A percentile compares a stretch with the other conserved stretches of the same genome.
phyloP scores from a whole-genome alignment of 2,888 invertebrate species.

The Anthophora plumipes region DNA sequence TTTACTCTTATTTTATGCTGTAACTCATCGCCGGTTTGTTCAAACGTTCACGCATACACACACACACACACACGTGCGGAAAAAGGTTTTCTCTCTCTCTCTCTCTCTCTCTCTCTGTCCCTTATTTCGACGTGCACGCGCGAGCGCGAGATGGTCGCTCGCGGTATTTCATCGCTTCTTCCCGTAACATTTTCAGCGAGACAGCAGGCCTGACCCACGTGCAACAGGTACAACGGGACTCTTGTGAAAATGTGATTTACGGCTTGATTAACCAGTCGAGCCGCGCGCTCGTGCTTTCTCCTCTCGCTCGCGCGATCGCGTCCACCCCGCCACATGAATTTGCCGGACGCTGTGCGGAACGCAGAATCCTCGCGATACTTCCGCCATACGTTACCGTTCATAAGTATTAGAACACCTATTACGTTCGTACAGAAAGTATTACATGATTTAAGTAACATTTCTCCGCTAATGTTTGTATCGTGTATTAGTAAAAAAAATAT shows the following conservation, averaged over 20 bases:
- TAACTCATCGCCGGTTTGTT: constrained; percentile 66
- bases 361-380: too few species aligned
- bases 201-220: constrained; percentile 13
- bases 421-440: too few species aligned
- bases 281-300: constrained; percentile 24
- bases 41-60: constrained; percentile 52
- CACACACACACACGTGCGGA: constrained; percentile 40
- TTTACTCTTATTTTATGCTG: constrained; percentile 62
- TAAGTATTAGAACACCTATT: too few species aligned
- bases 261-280: constrained; percentile 48
- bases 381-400: too few species aligned
- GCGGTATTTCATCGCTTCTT: constrained; percentile 58
- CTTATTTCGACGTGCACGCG: constrained; percentile 26
- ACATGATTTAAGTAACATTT: too few species aligned
- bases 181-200: constrained; percentile 56
- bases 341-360: constrained; percentile 28
- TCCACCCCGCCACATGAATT: constrained; percentile 20
- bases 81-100: too few species aligned
- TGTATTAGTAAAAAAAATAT: too few species aligned
- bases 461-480: too few species aligned
- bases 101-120: constrained; percentile 27
- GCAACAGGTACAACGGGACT: constrained; percentile 57
- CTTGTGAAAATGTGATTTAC: constrained; percentile 55
- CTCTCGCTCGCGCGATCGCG: not conserved
- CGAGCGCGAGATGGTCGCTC: constrained; percentile 41